These are phyloP conservation scores for Montipora capitata DNA, from an alignment of 92 coral and sea anemone genomes.

Conservation along the genomic window DNA sequence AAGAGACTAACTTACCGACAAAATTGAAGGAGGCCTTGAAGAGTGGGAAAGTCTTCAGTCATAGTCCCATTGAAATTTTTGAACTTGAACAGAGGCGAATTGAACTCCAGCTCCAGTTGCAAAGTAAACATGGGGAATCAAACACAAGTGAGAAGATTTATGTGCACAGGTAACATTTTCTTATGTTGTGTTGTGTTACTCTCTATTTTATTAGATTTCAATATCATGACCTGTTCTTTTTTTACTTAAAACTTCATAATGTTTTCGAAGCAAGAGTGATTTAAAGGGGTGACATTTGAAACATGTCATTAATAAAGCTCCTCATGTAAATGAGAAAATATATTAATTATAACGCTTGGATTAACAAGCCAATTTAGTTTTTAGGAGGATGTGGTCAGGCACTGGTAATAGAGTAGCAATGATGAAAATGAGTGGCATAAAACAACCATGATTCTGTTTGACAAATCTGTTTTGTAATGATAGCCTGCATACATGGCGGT, in stretches of 20 bases:
- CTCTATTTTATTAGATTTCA: neutral
- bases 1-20: neutral
- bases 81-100: no score
- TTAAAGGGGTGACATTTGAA: neutral
- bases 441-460: neutral
- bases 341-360: neutral
- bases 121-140: neutral
- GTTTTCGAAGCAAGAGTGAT: neutral
- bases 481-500: no score
- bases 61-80: no score
- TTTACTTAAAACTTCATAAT: neutral
- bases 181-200: constrained; percentile 1
- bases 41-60: no score
- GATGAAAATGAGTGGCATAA: neutral
- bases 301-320: neutral
- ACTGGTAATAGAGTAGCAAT: constrained; percentile 10
- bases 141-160: neutral
- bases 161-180: constrained; percentile 1
- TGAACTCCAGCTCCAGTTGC: no score
- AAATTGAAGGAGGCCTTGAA: neutral
- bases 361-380: neutral
- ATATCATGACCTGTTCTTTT: neutral
- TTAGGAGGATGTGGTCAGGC: neutral
- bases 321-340: constrained; percentile 7
- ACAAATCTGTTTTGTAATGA: no score